Evolutionary conservation across 1,140 invertebrate species (phyloP).

Genomic region (Cherax quadricarinatus): DNA sequence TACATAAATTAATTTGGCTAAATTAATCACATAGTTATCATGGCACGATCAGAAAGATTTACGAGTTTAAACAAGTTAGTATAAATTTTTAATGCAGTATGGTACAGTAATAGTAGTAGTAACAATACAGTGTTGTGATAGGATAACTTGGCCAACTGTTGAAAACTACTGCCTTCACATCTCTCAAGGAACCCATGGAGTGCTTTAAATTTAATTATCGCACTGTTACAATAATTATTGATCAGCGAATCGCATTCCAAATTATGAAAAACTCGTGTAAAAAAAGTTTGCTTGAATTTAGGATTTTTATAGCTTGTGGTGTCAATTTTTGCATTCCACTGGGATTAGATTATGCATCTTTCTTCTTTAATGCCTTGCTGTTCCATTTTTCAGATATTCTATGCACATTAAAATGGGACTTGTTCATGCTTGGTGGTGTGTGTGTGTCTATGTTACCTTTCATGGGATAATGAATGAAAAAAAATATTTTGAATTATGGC

Average conservation of each 20-base stretch:
- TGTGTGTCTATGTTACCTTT: constrained; percentile 20
- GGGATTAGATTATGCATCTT: not conserved
- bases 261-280: not conserved
- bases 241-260: no score
- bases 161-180: constrained; percentile 26
- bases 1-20: no score
- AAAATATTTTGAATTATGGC: not conserved
- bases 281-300: not conserved
- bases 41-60: no score
- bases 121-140: constrained; percentile 41
- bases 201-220: constrained; percentile 4
- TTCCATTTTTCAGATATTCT: constrained; percentile 17
- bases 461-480: not conserved
- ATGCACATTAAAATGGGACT: constrained; percentile 39
- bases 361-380: constrained; percentile 33
- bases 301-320: not conserved
- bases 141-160: not conserved
- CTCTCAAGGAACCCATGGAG: constrained; percentile 7
- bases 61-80: no score
- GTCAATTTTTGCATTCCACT: constrained; percentile 8
- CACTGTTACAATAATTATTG: not conserved
- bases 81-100: not conserved
- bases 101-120: not conserved
- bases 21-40: no score
- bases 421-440: not conserved